Evolutionary conservation across 2,888 invertebrate species (phyloP).

Genomic region (Ectemnius continuus): DNA sequence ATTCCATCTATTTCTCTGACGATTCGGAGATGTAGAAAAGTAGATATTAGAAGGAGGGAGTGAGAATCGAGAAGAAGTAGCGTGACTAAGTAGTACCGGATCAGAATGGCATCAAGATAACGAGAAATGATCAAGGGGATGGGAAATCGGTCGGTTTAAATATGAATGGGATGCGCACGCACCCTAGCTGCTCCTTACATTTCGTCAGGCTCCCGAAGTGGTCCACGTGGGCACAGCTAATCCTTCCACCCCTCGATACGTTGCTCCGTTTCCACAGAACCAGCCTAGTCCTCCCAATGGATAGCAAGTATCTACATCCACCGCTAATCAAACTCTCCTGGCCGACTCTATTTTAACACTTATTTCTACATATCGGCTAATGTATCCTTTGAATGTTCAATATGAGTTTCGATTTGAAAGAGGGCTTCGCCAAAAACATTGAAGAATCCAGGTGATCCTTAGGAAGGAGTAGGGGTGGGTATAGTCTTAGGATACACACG

Average conservation of each 20-base stretch:
- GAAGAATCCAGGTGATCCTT: no score
- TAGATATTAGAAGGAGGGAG: neutral
- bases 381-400: no score
- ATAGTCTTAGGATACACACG: no score
- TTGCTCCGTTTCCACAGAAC: neutral
- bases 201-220: constrained; percentile 68
- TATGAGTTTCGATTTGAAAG: no score
- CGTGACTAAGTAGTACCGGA: neutral
- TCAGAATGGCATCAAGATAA: neutral
- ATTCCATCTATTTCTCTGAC: no score
- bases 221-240: constrained; percentile 71
- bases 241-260: constrained; percentile 39
- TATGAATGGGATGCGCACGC: neutral
- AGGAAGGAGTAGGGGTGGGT: no score
- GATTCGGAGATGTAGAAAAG: no score
- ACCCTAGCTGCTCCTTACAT: constrained; percentile 58
- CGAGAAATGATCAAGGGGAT: neutral
- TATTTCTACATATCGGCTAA: neutral
- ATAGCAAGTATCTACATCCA: neutral
- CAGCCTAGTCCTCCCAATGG: neutral
- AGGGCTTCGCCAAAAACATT: no score
- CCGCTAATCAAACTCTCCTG: neutral
- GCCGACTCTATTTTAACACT: neutral
- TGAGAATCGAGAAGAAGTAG: neutral
- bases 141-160: neutral